phyloP scores from a whole-genome alignment of 2,113 vertebrate species.

The Colistium nudipinnis region DNA sequence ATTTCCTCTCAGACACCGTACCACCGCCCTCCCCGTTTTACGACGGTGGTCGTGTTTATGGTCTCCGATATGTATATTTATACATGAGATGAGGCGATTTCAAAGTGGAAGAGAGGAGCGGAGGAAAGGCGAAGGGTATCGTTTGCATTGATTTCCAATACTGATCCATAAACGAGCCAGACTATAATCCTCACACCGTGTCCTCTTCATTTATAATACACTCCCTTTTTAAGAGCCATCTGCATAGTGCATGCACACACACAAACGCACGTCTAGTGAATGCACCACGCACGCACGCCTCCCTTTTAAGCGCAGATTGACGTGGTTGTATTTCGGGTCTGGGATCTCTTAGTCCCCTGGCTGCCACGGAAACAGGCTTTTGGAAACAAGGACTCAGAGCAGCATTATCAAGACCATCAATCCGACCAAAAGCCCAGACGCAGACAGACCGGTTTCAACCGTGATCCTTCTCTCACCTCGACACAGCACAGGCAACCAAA shows the following conservation, averaged over 20 bases:
- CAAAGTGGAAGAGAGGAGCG: neutral
- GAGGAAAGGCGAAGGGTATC: neutral
- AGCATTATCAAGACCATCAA: conserved; percentile 9
- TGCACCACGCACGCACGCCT: conserved; percentile 14
- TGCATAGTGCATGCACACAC: neutral
- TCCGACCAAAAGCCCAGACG: conserved; percentile 3
- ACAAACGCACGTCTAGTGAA: conserved; percentile 15
- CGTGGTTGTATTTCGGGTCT: conserved; percentile 37
- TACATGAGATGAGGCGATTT: conserved; percentile 24
- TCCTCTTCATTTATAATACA: conserved; percentile 5
- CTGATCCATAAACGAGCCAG: conserved; percentile 13
- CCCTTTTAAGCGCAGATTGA: conserved; percentile 64
- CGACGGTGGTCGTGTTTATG: conserved; percentile 20
- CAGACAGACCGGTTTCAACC: no score
- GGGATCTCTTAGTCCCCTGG: conserved; percentile 14
- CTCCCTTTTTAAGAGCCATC: neutral
- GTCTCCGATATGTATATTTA: neutral
- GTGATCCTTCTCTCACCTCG: no score
- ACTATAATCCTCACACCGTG: neutral
- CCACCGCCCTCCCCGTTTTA: conserved; percentile 20
- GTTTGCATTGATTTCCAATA: conserved; percentile 25
- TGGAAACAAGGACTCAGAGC: conserved; percentile 57
- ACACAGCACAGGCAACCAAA: no score
- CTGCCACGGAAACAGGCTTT: conserved; percentile 60
- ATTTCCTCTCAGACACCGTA: no score